Evolutionary conservation across 2,797 vertebrate species (phyloP).

Genomic region (Acropternis orthonyx): DNA sequence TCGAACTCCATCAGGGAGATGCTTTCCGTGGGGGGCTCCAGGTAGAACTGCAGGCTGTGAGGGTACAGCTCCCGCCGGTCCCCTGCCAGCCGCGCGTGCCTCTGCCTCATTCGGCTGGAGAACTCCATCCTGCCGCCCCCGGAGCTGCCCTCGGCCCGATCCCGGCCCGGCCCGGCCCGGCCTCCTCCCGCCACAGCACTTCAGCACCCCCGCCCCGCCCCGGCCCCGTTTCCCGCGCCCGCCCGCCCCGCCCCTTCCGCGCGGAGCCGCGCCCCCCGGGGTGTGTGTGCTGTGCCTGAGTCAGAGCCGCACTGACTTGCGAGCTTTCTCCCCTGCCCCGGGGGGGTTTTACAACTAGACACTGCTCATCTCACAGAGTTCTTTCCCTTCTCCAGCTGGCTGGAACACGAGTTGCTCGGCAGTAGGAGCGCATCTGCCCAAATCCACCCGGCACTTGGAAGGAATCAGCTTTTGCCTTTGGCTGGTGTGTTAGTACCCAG

Average conservation of each 20-base stretch:
- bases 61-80: constrained; percentile 79
- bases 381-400: background rate
- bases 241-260: too few relatives aligned
- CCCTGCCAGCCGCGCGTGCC: background rate
- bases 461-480: background rate
- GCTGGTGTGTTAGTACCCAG: too few relatives aligned
- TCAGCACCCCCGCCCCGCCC: too few relatives aligned
- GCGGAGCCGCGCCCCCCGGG: too few relatives aligned
- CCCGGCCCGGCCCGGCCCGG: background rate
- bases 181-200: too few relatives aligned
- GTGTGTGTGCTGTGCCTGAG: too few relatives aligned
- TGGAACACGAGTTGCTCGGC: background rate
- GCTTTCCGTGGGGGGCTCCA: constrained; percentile 88
- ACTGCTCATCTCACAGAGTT: background rate
- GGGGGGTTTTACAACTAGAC: background rate
- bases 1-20: constrained; percentile 92
- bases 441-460: background rate
- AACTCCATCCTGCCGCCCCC: constrained; percentile 56
- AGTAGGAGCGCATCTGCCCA: background rate
- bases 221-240: too few relatives aligned
- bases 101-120: constrained; percentile 63
- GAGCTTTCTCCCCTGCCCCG: too few relatives aligned
- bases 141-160: fast-evolving
- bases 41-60: constrained; percentile 89
- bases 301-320: too few relatives aligned